phyloP scores from a whole-genome alignment of 2,888 invertebrate species.

The Nasonovia ribisnigri region DNA sequence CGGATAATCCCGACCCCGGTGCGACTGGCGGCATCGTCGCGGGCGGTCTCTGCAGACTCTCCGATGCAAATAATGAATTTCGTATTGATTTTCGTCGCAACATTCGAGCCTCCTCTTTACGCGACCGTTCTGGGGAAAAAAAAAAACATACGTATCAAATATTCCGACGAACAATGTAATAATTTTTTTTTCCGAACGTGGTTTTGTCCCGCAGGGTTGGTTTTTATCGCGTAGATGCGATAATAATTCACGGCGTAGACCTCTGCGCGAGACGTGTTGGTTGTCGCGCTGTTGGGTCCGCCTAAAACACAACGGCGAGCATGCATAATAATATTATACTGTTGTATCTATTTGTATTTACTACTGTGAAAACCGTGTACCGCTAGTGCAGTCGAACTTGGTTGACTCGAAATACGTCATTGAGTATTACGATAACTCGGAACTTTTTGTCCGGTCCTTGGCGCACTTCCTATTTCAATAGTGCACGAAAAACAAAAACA shows the following conservation, averaged over 20 bases:
- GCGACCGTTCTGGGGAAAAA: not conserved
- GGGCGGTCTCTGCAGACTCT: not conserved
- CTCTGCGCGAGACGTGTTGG: not conserved
- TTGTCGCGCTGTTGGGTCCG: not conserved
- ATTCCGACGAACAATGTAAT: not conserved
- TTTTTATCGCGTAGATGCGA: not conserved
- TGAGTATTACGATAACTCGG: not conserved
- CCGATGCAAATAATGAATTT: slow-evolving; percentile 7
- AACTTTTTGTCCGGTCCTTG: not conserved
- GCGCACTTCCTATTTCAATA: not conserved
- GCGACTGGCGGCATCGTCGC: not conserved
- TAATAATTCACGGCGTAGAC: not conserved
- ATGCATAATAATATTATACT: not conserved
- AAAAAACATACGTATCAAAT: not conserved
- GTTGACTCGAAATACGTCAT: not conserved
- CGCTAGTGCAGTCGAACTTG: not conserved
- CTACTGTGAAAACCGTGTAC: not conserved
- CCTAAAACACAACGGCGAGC: not conserved
- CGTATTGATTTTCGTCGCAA: not conserved
- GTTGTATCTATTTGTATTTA: not conserved
- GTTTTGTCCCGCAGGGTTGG: not conserved
- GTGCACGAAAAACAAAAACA: not conserved
- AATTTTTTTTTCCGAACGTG: not conserved
- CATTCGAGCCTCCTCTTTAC: not conserved
- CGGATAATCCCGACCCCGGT: not conserved